A percentile compares a stretch with the other conserved stretches of the same genome.
Conservation (phyloP, 2,888 invertebrate species). For the Scaptomyza reducta region DNA sequence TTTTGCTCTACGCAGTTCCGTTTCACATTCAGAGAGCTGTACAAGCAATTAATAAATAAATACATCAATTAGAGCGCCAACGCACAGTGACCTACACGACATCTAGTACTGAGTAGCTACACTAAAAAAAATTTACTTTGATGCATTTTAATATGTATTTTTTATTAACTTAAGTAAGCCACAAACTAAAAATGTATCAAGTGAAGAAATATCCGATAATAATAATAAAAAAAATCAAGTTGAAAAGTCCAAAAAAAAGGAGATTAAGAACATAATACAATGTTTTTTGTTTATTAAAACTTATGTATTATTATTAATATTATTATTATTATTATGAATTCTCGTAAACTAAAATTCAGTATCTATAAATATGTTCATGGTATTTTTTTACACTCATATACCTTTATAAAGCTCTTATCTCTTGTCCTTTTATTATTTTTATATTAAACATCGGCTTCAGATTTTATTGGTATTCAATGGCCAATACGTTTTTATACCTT, state of each 20-base stretch:
- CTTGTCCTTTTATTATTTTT: too few relatives aligned
- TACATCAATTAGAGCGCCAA: slow-evolving; percentile 77
- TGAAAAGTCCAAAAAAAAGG: not conserved
- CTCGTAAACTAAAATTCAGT: too few relatives aligned
- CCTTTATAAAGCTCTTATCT: too few relatives aligned
- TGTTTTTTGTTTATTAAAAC: not conserved
- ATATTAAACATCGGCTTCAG: too few relatives aligned
- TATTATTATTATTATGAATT: too few relatives aligned
- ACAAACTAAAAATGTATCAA: too few relatives aligned
- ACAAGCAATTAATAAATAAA: slow-evolving; percentile 64
- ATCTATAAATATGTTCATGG: too few relatives aligned
- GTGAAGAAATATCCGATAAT: too few relatives aligned
- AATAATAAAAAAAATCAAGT: too few relatives aligned
- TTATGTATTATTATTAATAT: too few relatives aligned
- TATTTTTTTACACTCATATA: too few relatives aligned
- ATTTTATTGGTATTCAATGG: not conserved
- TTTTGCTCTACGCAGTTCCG: slow-evolving; percentile 59
- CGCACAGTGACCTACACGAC: slow-evolving; percentile 73
- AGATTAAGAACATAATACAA: not conserved
- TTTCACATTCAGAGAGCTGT: slow-evolving; percentile 38
- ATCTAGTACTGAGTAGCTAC: slow-evolving; percentile 22
- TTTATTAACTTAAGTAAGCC: too few relatives aligned
- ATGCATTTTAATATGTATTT: not conserved
- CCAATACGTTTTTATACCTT: not conserved
- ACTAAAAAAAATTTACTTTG: slow-evolving; percentile 5